Conservation (phyloP, 1,140 invertebrate genomes). For the Tetragnatha versicolor region DNA sequence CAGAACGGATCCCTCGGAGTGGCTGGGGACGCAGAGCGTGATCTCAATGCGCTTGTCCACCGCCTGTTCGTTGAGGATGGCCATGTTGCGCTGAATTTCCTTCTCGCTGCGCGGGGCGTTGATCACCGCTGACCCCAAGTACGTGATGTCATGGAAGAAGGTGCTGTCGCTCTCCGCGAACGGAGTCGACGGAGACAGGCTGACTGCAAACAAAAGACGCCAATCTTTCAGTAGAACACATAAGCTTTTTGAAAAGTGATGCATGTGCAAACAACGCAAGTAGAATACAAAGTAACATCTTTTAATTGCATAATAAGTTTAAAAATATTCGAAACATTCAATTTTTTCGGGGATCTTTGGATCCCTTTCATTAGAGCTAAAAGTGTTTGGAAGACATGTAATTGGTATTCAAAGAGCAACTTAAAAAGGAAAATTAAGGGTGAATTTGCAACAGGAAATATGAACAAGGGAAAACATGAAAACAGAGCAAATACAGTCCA, state of each 20-base stretch:
- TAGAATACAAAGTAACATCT: background rate
- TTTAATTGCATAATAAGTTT: no score
- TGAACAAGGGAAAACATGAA: no score
- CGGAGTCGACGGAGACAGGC: slow-evolving; percentile 41
- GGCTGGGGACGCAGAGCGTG: slow-evolving; percentile 86
- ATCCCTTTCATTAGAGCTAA: no score
- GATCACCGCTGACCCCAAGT: slow-evolving; percentile 90
- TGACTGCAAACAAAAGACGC: slow-evolving; percentile 23
- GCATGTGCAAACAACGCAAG: background rate
- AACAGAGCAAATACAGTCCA: no score
- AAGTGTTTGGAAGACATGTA: no score
- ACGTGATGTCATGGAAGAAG: slow-evolving; percentile 91
- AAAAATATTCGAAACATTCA: no score
- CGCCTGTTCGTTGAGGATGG: slow-evolving; percentile 79
- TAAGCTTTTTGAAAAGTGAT: no score
- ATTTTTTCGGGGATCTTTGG: no score
- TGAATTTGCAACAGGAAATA: no score
- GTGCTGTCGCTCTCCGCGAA: slow-evolving; percentile 78
- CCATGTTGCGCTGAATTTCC: slow-evolving; percentile 96
- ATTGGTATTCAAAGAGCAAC: no score
- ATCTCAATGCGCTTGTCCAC: slow-evolving; percentile 77
- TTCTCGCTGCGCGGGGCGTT: slow-evolving; percentile 90
- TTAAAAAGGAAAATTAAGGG: no score
- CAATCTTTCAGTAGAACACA: no score
- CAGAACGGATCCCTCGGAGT: slow-evolving; percentile 75